phyloP scores from a whole-genome alignment of 2,113 vertebrate genomes.

The Neomonachus schauinslandi region DNA sequence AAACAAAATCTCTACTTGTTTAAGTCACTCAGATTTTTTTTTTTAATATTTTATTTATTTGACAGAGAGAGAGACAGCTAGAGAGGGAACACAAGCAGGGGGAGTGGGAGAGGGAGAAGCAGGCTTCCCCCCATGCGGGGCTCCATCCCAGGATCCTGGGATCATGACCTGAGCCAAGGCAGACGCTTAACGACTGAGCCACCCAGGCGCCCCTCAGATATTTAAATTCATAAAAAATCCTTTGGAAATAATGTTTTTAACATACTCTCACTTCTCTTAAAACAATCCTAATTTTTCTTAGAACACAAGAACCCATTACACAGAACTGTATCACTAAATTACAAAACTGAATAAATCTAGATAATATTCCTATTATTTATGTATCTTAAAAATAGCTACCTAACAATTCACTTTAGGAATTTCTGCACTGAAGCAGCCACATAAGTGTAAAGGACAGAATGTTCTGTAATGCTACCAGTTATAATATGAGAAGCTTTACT shows the following conservation, averaged over 20 bases:
- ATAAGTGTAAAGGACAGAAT: not conserved
- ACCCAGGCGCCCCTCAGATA: no score
- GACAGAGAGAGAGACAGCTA: no score
- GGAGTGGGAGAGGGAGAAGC: no score
- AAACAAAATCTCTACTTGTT: not conserved
- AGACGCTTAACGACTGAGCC: no score
- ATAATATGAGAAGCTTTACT: not conserved
- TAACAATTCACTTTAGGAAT: not conserved
- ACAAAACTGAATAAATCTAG: not conserved
- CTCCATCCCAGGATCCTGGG: no score
- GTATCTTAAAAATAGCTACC: not conserved
- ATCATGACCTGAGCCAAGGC: no score
- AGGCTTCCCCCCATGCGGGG: no score
- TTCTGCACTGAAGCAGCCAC: not conserved
- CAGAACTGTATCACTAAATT: not conserved
- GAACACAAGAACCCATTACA: not conserved
- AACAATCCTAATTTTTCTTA: conserved; percentile 21
- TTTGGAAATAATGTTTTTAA: not conserved
- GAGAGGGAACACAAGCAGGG: no score
- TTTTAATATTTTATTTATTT: no score
- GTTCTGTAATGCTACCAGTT: not conserved
- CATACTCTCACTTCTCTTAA: not conserved
- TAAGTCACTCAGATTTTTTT: not conserved
- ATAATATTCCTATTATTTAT: not conserved
- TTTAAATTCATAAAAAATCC: not conserved